Evolutionary conservation across 2,888 invertebrate genomes (phyloP).

Genomic region (Smittia aterrima): DNA sequence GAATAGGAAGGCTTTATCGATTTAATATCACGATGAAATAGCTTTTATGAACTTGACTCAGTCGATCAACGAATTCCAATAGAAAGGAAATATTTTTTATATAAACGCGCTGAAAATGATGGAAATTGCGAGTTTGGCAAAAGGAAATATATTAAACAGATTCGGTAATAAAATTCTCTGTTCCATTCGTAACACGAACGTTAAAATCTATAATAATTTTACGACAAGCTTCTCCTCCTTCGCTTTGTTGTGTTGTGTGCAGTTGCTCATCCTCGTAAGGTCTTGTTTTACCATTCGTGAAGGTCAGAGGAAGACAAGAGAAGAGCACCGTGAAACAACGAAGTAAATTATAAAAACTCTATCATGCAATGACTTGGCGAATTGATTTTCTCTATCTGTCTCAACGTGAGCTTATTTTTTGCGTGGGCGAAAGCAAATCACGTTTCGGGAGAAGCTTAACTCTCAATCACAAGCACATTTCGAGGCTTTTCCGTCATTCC

Average conservation of each 20-base stretch:
- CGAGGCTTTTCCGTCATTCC: background rate
- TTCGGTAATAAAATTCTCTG: background rate
- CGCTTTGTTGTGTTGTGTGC: background rate
- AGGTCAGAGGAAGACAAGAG: background rate
- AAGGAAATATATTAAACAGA: background rate
- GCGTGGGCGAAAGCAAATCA: no score
- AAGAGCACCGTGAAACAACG: background rate
- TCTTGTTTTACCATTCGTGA: background rate
- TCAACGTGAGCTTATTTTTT: no score
- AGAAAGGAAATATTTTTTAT: background rate
- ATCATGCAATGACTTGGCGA: background rate
- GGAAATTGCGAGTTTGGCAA: background rate
- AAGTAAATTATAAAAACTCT: constrained; percentile 1
- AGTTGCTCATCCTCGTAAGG: background rate
- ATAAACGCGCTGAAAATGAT: background rate
- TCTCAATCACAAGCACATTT: background rate
- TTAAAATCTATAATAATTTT: constrained; percentile 8
- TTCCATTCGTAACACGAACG: background rate
- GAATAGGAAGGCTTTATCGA: constrained; percentile 1
- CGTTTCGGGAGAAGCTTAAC: background rate
- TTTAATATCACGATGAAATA: constrained; percentile 6
- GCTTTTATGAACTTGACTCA: background rate
- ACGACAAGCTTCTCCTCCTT: background rate
- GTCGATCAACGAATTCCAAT: background rate
- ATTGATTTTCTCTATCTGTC: constrained; percentile 9